phyloP scores from a whole-genome alignment of 2,888 invertebrate genomes.

The Megalurothrips usitatus region DNA sequence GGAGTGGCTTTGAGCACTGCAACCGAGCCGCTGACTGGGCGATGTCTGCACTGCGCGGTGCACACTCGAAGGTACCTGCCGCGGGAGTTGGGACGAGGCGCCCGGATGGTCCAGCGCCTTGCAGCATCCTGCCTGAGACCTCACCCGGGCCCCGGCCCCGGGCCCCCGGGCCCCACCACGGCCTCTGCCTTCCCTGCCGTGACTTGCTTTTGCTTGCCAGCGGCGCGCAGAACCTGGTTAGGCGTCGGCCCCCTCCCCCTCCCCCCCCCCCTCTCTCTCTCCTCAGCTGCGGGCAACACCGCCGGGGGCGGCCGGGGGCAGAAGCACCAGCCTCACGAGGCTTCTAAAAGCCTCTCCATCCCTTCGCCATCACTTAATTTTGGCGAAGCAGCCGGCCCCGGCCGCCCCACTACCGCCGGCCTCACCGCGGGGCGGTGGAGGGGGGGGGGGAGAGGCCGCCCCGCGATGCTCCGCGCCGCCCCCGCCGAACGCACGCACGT shows the following conservation, averaged over 20 bases:
- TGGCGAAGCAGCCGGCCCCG: background rate
- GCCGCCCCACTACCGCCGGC: background rate
- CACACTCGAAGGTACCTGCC: too few species aligned
- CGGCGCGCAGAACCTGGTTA: slow-evolving; percentile 6
- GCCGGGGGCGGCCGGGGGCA: background rate
- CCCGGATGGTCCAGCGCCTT: too few species aligned
- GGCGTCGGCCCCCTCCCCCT: background rate
- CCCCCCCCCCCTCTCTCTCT: background rate
- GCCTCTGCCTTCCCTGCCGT: too few species aligned
- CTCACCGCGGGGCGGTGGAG: background rate
- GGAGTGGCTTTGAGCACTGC: too few species aligned
- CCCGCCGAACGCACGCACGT: background rate
- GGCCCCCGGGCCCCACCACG: too few species aligned
- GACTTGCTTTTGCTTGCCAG: background rate
- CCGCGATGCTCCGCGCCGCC: background rate
- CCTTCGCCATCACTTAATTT: slow-evolving; percentile 24
- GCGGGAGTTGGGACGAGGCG: too few species aligned
- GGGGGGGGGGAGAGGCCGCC: background rate
- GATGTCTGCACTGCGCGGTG: too few species aligned
- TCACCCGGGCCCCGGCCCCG: too few species aligned
- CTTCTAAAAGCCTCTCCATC: slow-evolving; percentile 16
- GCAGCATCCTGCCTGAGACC: too few species aligned
- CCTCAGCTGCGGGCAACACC: background rate
- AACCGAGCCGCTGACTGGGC: too few species aligned
- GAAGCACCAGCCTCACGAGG: background rate